phyloP scores from a whole-genome alignment of 1,140 invertebrate genomes.

The Saccostrea echinata region DNA sequence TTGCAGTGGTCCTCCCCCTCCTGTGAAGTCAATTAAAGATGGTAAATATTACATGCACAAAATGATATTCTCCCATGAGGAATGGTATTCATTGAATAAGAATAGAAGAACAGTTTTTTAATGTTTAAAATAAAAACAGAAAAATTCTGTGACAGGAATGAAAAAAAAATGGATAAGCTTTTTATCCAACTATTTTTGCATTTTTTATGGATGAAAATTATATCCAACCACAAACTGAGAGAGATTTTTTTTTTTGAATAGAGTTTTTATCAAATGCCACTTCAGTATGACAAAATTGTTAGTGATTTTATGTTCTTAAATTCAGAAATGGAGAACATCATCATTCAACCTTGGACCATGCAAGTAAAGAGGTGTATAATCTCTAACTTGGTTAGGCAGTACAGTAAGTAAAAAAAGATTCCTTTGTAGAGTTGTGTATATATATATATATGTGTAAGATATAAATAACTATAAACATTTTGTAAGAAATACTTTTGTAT shows the following conservation, averaged over 20 bases:
- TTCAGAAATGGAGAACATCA: neutral
- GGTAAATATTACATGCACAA: neutral
- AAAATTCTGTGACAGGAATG: neutral
- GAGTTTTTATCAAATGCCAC: neutral
- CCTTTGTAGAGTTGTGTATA: neutral
- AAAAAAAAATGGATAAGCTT: neutral
- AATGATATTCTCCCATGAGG: neutral
- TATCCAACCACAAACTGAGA: neutral
- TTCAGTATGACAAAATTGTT: neutral
- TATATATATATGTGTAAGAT: no score
- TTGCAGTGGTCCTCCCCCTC: neutral
- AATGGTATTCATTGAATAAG: neutral
- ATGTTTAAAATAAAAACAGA: neutral
- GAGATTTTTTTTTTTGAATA: neutral
- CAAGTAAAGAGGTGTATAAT: neutral
- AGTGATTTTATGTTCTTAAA: neutral
- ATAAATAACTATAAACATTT: no score
- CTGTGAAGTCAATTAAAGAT: neutral
- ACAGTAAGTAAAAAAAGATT: constrained; percentile 6
- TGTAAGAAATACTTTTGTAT: no score
- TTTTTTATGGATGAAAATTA: constrained; percentile 18
- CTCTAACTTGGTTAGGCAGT: constrained; percentile 3
- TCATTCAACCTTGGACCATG: neutral
- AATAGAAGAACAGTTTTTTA: neutral
- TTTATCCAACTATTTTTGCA: neutral